phyloP scores from a whole-genome alignment of 2,888 invertebrate genomes.

The Anaspis maculata region DNA sequence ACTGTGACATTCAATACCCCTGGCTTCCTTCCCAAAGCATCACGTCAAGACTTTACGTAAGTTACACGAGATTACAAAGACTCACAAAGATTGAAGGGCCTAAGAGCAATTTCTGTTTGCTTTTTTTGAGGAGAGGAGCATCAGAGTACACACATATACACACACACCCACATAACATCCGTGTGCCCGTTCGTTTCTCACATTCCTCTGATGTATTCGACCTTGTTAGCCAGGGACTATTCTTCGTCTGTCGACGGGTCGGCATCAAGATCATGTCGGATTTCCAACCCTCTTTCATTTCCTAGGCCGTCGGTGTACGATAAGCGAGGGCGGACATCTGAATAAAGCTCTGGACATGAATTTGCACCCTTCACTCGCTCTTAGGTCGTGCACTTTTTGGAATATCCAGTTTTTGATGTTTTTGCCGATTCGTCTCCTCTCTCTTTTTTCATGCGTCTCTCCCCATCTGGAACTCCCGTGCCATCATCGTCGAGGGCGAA shows the following conservation, averaged over 20 bases:
- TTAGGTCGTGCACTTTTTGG: slow-evolving; percentile 16
- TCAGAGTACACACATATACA: too few species aligned
- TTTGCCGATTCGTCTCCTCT: slow-evolving; percentile 7
- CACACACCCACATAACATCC: too few species aligned
- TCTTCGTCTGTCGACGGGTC: slow-evolving; percentile 28
- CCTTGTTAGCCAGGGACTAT: slow-evolving; percentile 27
- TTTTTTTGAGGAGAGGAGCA: too few species aligned
- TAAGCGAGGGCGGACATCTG: slow-evolving; percentile 28
- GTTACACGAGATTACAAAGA: too few species aligned
- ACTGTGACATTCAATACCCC: too few species aligned
- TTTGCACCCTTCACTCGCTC: slow-evolving; percentile 26
- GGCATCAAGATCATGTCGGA: slow-evolving; percentile 33
- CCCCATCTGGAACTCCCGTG: too few species aligned
- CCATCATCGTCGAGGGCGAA: too few species aligned
- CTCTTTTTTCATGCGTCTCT: too few species aligned
- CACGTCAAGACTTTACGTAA: too few species aligned
- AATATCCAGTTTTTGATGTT: slow-evolving; percentile 19
- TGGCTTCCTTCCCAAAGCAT: too few species aligned
- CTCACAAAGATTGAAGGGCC: too few species aligned
- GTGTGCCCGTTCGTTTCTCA: slow-evolving; percentile 5
- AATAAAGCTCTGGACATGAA: slow-evolving; percentile 31
- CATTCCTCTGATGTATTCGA: slow-evolving; percentile 21
- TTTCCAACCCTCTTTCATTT: slow-evolving; percentile 36
- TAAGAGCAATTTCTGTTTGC: too few species aligned
- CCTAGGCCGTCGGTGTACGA: slow-evolving; percentile 26